Percentiles rank a stretch among this genome's conserved stretches.
Evolutionary conservation across 2,888 invertebrate species (phyloP).

Genomic region (Leptodirus hochenwartii): DNA sequence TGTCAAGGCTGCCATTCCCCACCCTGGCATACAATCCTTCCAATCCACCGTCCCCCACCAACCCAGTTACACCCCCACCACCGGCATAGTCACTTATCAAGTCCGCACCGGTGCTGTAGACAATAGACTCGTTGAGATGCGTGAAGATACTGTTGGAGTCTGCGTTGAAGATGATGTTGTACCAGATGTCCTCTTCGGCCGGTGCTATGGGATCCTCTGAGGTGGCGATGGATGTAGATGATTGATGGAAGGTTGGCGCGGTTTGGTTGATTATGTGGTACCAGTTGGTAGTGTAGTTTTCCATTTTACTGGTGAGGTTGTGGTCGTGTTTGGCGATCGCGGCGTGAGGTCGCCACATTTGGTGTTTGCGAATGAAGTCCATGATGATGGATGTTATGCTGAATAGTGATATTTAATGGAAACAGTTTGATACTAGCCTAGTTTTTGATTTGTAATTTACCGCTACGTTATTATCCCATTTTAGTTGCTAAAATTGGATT

Average conservation of each 20-base stretch:
- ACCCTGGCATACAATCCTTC: not conserved
- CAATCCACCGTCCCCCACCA: not conserved
- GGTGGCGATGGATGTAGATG: too few species aligned
- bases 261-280: not conserved
- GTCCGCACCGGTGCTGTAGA: conserved; percentile 6
- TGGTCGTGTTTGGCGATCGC: conserved; percentile 10
- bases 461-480: too few species aligned
- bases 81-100: conserved; percentile 5
- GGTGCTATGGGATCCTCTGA: conserved; percentile 17
- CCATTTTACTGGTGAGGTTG: conserved; percentile 10
- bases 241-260: conserved; percentile 1
- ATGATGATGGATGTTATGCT: too few species aligned
- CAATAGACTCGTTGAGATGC: conserved; percentile 8
- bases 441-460: too few species aligned
- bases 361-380: conserved; percentile 17
- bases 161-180: conserved; percentile 8
- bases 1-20: conserved; percentile 3
- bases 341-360: conserved; percentile 20
- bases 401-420: too few species aligned
- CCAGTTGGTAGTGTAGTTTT: not conserved
- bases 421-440: too few species aligned
- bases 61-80: not conserved
- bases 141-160: conserved; percentile 13
- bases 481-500: too few species aligned
- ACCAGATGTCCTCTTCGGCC: conserved; percentile 10